phyloP scores from a whole-genome alignment of 2,888 invertebrate genomes.

The Sarcophaga rosellei region DNA sequence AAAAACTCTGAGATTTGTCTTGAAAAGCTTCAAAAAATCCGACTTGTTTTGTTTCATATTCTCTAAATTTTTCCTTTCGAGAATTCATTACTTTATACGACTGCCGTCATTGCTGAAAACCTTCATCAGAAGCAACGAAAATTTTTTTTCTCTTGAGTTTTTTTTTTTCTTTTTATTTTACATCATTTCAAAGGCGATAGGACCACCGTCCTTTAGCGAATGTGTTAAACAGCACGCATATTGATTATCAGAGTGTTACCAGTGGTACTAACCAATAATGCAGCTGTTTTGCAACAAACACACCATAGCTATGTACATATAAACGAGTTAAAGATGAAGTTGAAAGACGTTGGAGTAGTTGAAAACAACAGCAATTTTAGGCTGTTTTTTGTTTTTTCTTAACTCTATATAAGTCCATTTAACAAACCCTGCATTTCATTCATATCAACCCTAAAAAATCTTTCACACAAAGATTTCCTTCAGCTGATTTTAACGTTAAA shows the following conservation, averaged over 20 bases:
- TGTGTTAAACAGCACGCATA: conserved; percentile 69
- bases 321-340: not conserved
- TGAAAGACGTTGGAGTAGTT: not conserved
- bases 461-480: conserved; percentile 69
- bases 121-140: conserved; percentile 47
- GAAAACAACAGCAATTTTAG: conserved; percentile 52
- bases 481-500: conserved; percentile 58
- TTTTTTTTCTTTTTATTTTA: not conserved
- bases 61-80: not conserved
- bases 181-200: conserved; percentile 55
- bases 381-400: conserved; percentile 34
- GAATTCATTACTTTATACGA: not conserved
- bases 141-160: not conserved
- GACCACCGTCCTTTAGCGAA: conserved; percentile 61
- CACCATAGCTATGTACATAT: conserved; percentile 27
- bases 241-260: conserved; percentile 65
- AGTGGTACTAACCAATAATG: conserved; percentile 60
- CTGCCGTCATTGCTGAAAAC: not conserved
- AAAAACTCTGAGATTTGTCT: too few species aligned
- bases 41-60: not conserved
- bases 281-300: conserved; percentile 57
- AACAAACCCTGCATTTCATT: conserved; percentile 64
- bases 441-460: conserved; percentile 68
- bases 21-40: too few species aligned
- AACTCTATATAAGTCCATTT: conserved; percentile 61